Evolutionary conservation across 2,113 vertebrate species (phyloP).

Genomic region (Chaetops frenatus): DNA sequence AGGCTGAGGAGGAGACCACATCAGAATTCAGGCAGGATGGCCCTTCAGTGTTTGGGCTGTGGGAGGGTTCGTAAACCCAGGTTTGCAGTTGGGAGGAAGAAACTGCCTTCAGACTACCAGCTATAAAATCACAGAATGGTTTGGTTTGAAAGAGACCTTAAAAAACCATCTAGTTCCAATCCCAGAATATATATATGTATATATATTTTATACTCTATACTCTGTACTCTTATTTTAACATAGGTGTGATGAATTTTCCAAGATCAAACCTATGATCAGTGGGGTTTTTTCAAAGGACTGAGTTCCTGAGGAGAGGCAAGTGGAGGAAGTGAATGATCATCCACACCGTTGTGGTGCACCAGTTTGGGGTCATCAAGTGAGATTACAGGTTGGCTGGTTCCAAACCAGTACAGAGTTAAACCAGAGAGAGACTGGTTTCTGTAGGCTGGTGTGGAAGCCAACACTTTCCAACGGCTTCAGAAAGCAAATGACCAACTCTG

Average conservation of each 20-base stretch:
- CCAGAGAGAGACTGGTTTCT: background rate
- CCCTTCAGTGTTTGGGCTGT: background rate
- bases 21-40: background rate
- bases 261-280: background rate
- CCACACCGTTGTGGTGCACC: background rate
- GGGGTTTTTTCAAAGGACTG: background rate
- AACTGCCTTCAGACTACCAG: background rate
- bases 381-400: background rate
- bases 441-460: background rate
- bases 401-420: background rate
- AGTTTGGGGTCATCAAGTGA: background rate
- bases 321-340: background rate
- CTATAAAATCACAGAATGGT: background rate
- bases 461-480: background rate
- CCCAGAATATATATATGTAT: background rate
- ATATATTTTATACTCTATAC: background rate
- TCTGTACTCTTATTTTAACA: background rate
- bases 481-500: background rate
- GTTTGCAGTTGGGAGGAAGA: background rate
- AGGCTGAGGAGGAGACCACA: background rate
- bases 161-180: background rate
- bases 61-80: background rate
- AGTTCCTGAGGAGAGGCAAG: background rate
- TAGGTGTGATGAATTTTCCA: background rate
- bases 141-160: background rate